phyloP scores from a whole-genome alignment of 2,113 vertebrate species.

The Neomonachus schauinslandi region DNA sequence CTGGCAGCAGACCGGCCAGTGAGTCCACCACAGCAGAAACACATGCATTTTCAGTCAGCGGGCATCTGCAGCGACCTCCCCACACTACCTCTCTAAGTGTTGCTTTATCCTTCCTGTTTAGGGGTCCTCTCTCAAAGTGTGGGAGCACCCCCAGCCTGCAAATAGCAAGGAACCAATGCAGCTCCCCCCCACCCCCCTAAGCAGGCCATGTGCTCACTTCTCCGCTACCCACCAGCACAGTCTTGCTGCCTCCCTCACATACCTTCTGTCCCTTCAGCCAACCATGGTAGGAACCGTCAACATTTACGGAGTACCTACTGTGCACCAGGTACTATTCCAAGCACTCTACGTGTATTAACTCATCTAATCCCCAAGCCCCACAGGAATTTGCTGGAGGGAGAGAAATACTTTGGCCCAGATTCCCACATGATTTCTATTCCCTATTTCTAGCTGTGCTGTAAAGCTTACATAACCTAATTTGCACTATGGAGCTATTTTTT shows the following conservation, averaged over 20 bases:
- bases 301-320: neutral
- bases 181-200: neutral
- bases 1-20: neutral
- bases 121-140: neutral
- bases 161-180: neutral
- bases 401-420: slow-evolving; percentile 49
- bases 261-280: neutral
- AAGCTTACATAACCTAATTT: slow-evolving; percentile 74
- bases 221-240: neutral
- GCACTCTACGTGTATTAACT: neutral
- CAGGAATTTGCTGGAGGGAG: neutral
- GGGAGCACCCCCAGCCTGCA: neutral
- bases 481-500: slow-evolving; percentile 63
- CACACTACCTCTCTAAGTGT: neutral
- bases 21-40: neutral
- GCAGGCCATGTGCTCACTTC: neutral
- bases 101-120: neutral
- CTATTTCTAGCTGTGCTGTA: slow-evolving; percentile 63
- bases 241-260: neutral
- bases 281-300: neutral
- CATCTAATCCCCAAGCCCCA: neutral
- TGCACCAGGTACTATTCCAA: neutral
- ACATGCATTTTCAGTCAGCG: neutral
- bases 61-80: neutral
- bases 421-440: slow-evolving; percentile 48